Base-by-base conservation (phyloP, 2,113 vertebrate genomes). In the Rhinopithecus roxellana region DNA sequence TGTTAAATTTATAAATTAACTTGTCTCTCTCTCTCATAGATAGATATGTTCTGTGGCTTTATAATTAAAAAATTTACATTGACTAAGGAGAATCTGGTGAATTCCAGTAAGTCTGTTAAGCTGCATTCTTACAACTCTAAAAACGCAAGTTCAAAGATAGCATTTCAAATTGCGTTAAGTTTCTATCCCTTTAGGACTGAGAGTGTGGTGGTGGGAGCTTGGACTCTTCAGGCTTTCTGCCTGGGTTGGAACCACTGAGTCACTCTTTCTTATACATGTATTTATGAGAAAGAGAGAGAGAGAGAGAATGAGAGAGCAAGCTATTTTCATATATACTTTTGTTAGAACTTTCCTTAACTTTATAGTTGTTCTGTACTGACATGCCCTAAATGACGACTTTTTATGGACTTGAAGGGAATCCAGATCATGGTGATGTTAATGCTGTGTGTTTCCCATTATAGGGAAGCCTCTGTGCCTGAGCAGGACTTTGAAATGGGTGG, bases 11-110 rank as follows among this genome's bases (percentile, higher is more conserved):
- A 59, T 90, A 64, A 32, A 77, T 85, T 75, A 94, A 85, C 85
- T 81, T 80, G 16, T 64, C 27, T 64, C 27, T 72, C 52, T 70
- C 23, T 35, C 67, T 69, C 14, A 30, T 30, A 64, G 61, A 30
- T 64, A 64, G 59, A 30, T 30, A 64, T 2, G 0, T 95, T 83
- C 97, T 23, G 2, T 78, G 95, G 83, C 93, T 97, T 94, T 80
- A 85, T 97, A 95, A 97, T 95, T 13, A 93, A 94, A 87, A 86
- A 79, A 94, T 97, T 95, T 97, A 96, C 97, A 96, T 80, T 78
- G 85, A 80, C 98, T 69, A 81, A 95, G 89, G 96, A 97, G 91
- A 97, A 97, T 96, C 94, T 96, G 96, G 91, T 95, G 89, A 95
- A 96, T 97, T 94, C 94, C 79, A 97, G 90, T n/a, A 38, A 85